These are phyloP conservation scores for Chascanopsetta lugubris DNA, from an alignment of 2,113 vertebrate species.

Conservation along the genomic window DNA sequence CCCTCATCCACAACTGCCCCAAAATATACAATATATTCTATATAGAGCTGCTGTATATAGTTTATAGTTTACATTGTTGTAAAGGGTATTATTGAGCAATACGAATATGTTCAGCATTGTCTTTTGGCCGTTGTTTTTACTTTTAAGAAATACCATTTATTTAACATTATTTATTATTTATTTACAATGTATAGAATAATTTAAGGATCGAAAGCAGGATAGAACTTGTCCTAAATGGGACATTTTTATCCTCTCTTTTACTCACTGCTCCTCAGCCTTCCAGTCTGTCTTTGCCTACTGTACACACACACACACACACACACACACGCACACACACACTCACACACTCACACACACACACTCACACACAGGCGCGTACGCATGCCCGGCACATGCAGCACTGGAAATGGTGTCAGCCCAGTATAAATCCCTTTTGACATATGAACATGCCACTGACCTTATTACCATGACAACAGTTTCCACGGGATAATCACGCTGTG, in stretches of 20 bases:
- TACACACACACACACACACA: slow-evolving; percentile 6
- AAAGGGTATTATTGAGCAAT: not conserved
- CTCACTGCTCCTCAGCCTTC: slow-evolving; percentile 12
- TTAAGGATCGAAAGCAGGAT: too few species aligned
- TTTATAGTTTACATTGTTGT: not conserved
- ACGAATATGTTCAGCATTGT: not conserved
- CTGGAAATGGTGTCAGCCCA: slow-evolving; percentile 74
- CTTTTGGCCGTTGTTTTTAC: not conserved
- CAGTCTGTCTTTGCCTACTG: slow-evolving; percentile 33
- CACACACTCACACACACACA: slow-evolving; percentile 16
- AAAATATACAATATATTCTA: too few species aligned
- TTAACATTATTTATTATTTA: too few species aligned
- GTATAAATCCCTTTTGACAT: slow-evolving; percentile 78
- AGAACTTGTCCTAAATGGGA: slow-evolving; percentile 1
- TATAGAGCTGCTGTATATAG: too few species aligned
- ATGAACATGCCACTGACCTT: slow-evolving; percentile 73
- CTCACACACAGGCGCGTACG: slow-evolving; percentile 34
- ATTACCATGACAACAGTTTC: slow-evolving; percentile 77
- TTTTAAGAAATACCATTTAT: slow-evolving; percentile 35
- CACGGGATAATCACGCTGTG: slow-evolving; percentile 58
- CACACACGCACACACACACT: not conserved
- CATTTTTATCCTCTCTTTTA: slow-evolving; percentile 12
- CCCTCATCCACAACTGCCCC: too few species aligned
- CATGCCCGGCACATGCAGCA: slow-evolving; percentile 53
- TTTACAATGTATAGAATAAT: too few species aligned